Base-by-base conservation (phyloP, 2,797 vertebrate genomes). In the Mormyrops attenuatus region DNA sequence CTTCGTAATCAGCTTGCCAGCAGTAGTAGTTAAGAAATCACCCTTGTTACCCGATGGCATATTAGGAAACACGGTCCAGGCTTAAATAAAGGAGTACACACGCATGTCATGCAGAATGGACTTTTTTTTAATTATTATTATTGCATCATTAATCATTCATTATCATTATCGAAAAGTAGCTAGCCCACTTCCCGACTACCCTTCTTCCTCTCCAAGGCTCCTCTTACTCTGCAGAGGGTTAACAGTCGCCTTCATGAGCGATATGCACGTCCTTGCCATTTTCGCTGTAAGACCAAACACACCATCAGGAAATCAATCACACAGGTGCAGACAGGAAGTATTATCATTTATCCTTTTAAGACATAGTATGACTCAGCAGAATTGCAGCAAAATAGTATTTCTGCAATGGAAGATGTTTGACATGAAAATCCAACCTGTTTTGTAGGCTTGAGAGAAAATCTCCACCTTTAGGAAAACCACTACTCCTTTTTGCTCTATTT, bases 141-240 rank as follows among this genome's bases (percentile, higher is more conserved):
- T 44, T 41, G 38, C 73, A 80, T 80, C 73, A 80, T 44, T 80
- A 30, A 80, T 69, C 30, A 69, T 69, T 30, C 63, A 34, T 69
- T 8, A 69, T 34, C 66, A 34, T 69, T 69, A 69, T 34, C 26
- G 17, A 38, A 30, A 44, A 41, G 73, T 17, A n/a, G 17, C 73
- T 44, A 9, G 17, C 15, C 73, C 38, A 17, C 73, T 80, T 7
- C 6, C 73, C 0, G 6, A 1, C 38, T 6, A 0, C 11, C 69
- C 34, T 41, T 41, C 34, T 41, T 7, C 69, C 15, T 17, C 69
- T 17, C 0, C 30, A 22, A 77, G 34, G 69, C 69, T 77, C 34
- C 17, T 77, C 69, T 41, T 38, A 41, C 6, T 41, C 0, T 20
- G 1, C 3, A 7, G 34, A 1, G 30, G 13, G 1, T 15, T 15